Conservation (phyloP, 1,140 invertebrate genomes). For the Melitaea cinxia region DNA sequence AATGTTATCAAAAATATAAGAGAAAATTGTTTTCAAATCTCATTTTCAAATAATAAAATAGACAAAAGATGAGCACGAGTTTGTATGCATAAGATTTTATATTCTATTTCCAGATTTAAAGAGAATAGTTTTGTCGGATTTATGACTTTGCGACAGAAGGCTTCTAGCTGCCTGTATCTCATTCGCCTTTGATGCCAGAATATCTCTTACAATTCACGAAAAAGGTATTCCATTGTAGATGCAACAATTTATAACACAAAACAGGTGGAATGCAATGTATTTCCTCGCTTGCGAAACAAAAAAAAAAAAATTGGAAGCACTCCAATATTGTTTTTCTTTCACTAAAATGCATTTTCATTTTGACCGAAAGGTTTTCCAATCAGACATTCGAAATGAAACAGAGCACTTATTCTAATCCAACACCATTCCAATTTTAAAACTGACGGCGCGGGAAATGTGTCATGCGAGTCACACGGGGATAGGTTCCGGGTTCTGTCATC, state of each 20-base stretch:
- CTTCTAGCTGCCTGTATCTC: slow-evolving; percentile 17
- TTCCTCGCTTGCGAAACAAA: slow-evolving; percentile 5
- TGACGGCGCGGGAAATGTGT: slow-evolving; percentile 19
- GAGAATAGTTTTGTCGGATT: slow-evolving; percentile 1
- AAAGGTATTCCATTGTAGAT: slow-evolving; percentile 18
- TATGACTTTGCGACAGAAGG: neutral
- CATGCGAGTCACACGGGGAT: slow-evolving; percentile 31
- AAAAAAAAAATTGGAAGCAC: slow-evolving; percentile 14
- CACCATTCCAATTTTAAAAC: slow-evolving; percentile 21
- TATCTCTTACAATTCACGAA: slow-evolving; percentile 21
- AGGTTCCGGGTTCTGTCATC: slow-evolving; percentile 47
- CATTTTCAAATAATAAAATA: neutral
- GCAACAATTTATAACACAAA: slow-evolving; percentile 30
- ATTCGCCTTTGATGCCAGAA: slow-evolving; percentile 17
- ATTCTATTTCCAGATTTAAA: slow-evolving; percentile 2
- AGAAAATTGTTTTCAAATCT: neutral
- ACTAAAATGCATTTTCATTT: slow-evolving; percentile 16
- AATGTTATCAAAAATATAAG: too few relatives aligned
- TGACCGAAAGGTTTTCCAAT: slow-evolving; percentile 16
- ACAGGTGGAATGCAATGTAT: slow-evolving; percentile 26
- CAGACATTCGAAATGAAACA: slow-evolving; percentile 8
- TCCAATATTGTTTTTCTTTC: slow-evolving; percentile 31
- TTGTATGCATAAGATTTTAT: neutral
- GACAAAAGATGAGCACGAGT: neutral
- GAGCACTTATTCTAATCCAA: slow-evolving; percentile 10